A percentile compares a stretch with the other conserved stretches of the same genome.
phyloP scores from a whole-genome alignment of 2,888 invertebrate genomes.

The Neuroscelio doddi region DNA sequence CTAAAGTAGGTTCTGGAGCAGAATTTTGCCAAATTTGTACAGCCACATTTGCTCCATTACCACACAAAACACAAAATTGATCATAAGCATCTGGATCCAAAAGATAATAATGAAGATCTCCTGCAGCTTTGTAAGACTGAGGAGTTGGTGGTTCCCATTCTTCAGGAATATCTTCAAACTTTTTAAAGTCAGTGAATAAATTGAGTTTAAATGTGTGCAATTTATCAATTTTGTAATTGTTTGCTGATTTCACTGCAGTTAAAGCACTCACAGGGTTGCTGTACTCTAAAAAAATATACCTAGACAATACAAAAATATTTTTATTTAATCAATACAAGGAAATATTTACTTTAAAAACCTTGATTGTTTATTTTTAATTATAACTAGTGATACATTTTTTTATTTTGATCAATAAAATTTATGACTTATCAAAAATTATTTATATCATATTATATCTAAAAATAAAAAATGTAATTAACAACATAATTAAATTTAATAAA shows the following conservation, averaged over 20 bases:
- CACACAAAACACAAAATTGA: slow-evolving; percentile 93
- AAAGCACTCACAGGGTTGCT: slow-evolving; percentile 86
- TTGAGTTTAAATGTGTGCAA: slow-evolving; percentile 95
- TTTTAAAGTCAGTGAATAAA: slow-evolving; percentile 95
- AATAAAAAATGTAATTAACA: too few species aligned
- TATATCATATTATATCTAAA: too few species aligned
- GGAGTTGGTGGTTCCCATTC: slow-evolving; percentile 94
- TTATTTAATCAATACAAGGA: background rate
- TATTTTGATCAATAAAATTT: too few species aligned
- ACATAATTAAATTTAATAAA: too few species aligned
- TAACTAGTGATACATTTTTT: too few species aligned
- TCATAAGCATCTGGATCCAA: slow-evolving; percentile 96
- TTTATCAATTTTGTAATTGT: slow-evolving; percentile 96
- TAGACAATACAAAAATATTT: slow-evolving; percentile 52
- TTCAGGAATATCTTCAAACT: slow-evolving; percentile 91
- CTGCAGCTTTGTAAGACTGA: slow-evolving; percentile 91
- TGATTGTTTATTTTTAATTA: too few species aligned
- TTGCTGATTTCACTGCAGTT: slow-evolving; percentile 90
- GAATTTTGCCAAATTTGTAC: slow-evolving; percentile 93
- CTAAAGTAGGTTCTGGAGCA: slow-evolving; percentile 85
- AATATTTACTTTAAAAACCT: too few species aligned
- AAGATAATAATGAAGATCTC: slow-evolving; percentile 93
- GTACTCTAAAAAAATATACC: slow-evolving; percentile 94
- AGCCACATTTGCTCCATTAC: slow-evolving; percentile 82
- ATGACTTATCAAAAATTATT: too few species aligned